Conservation (phyloP, 2,113 vertebrate genomes). For the Oenanthe melanoleuca region DNA sequence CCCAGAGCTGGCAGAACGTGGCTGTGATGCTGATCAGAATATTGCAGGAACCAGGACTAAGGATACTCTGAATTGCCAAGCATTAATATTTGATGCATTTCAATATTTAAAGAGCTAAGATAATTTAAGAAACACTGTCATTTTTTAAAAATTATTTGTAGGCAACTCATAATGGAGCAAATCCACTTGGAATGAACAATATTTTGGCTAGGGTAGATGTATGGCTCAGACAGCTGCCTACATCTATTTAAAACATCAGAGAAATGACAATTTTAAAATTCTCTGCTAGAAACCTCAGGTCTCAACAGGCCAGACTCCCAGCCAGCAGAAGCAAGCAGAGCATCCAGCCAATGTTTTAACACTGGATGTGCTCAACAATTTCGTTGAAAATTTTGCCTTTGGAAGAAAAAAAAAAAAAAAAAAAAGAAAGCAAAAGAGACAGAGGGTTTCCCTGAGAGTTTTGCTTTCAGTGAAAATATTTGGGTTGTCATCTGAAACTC, state of each 20-base stretch:
- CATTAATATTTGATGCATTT: slow-evolving; percentile 64
- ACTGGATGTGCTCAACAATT: not conserved
- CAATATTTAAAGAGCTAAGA: slow-evolving; percentile 68
- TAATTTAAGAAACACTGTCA: slow-evolving; percentile 54
- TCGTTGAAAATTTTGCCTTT: not conserved
- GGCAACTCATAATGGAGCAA: slow-evolving; percentile 45
- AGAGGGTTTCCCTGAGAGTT: not conserved
- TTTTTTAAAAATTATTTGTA: slow-evolving; percentile 58
- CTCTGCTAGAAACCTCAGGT: slow-evolving; percentile 7
- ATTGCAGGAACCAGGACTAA: not conserved
- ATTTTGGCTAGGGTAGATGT: not conserved
- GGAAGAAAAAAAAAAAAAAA: not conserved
- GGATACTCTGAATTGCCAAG: slow-evolving; percentile 8
- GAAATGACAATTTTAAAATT: not conserved
- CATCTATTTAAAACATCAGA: slow-evolving; percentile 38
- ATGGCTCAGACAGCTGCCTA: not conserved
- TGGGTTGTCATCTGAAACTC: not conserved
- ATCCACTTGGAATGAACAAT: slow-evolving; percentile 37
- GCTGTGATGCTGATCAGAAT: not conserved
- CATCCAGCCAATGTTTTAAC: not conserved
- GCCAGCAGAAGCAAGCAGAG: not conserved
- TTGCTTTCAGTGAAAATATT: not conserved
- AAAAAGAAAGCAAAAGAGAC: not conserved
- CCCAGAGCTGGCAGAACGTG: not conserved
- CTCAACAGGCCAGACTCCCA: not conserved